A percentile compares a stretch with the other conserved stretches of the same genome.
Evolutionary conservation across 2,797 vertebrate genomes (phyloP).

Genomic region (Perdix hodgsoniae): DNA sequence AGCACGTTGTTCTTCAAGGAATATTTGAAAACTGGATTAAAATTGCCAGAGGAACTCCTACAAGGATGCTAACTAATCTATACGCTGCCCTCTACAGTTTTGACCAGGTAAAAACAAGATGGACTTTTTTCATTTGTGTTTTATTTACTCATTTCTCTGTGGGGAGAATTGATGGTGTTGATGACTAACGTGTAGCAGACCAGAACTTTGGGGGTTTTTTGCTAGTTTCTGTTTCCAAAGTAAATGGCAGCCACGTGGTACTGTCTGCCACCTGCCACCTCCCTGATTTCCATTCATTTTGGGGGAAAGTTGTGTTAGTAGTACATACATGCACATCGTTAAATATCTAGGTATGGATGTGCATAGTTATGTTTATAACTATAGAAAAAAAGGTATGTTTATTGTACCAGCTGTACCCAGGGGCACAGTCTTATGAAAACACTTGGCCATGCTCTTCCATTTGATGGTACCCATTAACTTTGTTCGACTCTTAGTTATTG

Average conservation of each 20-base stretch:
- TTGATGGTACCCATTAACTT: accelerated
- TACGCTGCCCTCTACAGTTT: slow-evolving; percentile 86
- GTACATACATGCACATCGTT: background rate
- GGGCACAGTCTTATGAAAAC: background rate
- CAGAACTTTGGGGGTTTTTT: background rate
- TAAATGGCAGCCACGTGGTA: background rate
- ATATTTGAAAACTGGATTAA: slow-evolving; percentile 88
- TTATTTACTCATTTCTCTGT: background rate
- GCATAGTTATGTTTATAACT: background rate
- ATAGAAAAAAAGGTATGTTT: background rate
- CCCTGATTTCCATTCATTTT: background rate
- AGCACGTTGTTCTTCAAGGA: slow-evolving; percentile 85
- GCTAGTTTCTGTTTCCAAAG: background rate
- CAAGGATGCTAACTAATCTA: slow-evolving; percentile 85
- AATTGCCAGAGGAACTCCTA: slow-evolving; percentile 86
- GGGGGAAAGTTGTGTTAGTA: background rate
- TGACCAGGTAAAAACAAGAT: slow-evolving; percentile 80
- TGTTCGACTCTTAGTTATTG: background rate
- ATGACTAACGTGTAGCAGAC: background rate
- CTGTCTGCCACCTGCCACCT: background rate
- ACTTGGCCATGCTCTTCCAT: background rate
- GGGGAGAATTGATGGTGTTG: background rate
- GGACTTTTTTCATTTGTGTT: background rate
- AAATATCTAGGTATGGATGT: too few relatives aligned
- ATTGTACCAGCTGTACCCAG: background rate